Evolutionary conservation across 2,888 invertebrate species (phyloP), one percentile per base, ranked within the genome.

Genomic region (Oscheius sp.): DNA sequence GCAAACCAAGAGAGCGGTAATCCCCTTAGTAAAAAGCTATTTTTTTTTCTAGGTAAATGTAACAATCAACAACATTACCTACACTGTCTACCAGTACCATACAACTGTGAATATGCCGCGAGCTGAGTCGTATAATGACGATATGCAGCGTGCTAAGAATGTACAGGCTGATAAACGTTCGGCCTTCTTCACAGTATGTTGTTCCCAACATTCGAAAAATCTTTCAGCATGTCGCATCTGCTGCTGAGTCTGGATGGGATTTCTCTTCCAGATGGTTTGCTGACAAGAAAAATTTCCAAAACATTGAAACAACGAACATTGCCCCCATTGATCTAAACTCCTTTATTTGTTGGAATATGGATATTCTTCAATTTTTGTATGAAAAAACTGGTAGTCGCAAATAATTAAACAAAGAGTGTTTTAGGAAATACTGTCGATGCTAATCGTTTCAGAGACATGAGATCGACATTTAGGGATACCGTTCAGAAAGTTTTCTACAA

Each of bases 191-290:
- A 67, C 75, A 59, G 76, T 78, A 26, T 26, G 33, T 44, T 14
- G 2, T 41, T 3, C 9, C n/a, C 14, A 17, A 14, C 14, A 20
- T 3, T 41, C 12, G 4, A 41, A 63, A 24, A 2, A 2, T 59
- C 12, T 17, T 62, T 59, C 33, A 77, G 74, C 70, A 80, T 44
- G 54, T 80, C 8, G 80, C 77, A 1, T 71, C 74, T 28, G 80
- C 82, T 0, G 94, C 94, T 0, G 95, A 95, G 86, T 94, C 94
- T 0, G 95, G 95, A 2, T 95, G 94, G 95, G 95, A 96, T 86
- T 96, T 94, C 87, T 94, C 94, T 0, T 92, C 92, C 0, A 89
- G 95, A 56, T 95, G 95, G 95, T 94, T 93, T 86, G 91, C 90
- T 17, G 74, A 83, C 41, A 66, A 80, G 47, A 49, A 49, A 22